These are phyloP conservation scores for Cecropterus lyciades DNA, from an alignment of 1,140 invertebrate species.

Conservation along the genomic window DNA sequence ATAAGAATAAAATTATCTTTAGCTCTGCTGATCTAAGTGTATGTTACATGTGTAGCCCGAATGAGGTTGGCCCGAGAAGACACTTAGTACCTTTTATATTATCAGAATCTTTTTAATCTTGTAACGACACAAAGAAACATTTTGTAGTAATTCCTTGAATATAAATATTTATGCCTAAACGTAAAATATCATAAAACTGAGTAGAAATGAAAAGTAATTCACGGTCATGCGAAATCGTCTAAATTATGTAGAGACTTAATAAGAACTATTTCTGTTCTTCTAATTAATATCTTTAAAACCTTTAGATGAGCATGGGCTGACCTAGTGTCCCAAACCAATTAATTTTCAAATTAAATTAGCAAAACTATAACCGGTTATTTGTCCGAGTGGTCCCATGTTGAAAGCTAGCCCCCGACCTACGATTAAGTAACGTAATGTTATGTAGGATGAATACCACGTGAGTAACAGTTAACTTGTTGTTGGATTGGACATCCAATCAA, in stretches of 20 bases:
- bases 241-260: background rate
- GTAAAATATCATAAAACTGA: no score
- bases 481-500: constrained; percentile 1
- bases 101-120: no score
- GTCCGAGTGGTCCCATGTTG: constrained; percentile 59
- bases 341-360: constrained; percentile 74
- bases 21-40: background rate
- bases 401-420: constrained; percentile 69
- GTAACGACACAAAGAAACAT: no score
- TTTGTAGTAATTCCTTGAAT: no score
- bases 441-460: constrained; percentile 56
- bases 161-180: no score
- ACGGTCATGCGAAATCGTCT: background rate
- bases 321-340: constrained; percentile 65
- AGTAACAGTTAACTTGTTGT: no score
- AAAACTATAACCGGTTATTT: constrained; percentile 66
- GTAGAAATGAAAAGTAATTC: background rate
- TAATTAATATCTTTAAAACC: constrained; percentile 67
- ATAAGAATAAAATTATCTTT: constrained; percentile 13
- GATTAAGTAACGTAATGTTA: constrained; percentile 65
- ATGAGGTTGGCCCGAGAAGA: no score
- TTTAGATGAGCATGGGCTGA: constrained; percentile 51
- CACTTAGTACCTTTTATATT: no score
- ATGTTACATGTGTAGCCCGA: no score
- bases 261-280: constrained; percentile 45